Conservation (phyloP, 1,140 invertebrate genomes). For the Choristoneura fumiferana region DNA sequence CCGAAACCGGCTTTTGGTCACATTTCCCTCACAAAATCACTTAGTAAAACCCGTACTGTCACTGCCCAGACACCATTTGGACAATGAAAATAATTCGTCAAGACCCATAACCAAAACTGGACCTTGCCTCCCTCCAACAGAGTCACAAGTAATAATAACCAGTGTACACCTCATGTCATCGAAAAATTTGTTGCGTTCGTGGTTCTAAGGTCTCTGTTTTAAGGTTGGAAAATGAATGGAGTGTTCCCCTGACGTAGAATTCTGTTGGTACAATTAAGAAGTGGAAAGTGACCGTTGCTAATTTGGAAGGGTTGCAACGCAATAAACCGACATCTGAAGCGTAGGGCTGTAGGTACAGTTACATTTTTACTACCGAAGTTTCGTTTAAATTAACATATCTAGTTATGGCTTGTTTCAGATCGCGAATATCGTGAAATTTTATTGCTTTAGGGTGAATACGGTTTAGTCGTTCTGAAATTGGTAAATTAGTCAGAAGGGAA, state of each 20-base stretch:
- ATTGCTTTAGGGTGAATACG: conserved; percentile 5
- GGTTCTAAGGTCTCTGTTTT: background rate
- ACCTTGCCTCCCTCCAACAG: conserved; percentile 20
- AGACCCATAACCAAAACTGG: conserved; percentile 22
- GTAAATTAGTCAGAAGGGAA: conserved; percentile 1
- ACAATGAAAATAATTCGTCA: conserved; percentile 38
- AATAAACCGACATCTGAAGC: conserved; percentile 29
- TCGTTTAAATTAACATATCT: conserved; percentile 19
- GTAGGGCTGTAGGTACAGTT: conserved; percentile 23
- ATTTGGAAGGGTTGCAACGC: conserved; percentile 45
- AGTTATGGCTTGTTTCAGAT: conserved; percentile 7
- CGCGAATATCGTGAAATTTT: conserved; percentile 7
- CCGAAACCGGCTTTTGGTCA: conserved; percentile 32
- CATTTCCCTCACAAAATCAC: conserved; percentile 46
- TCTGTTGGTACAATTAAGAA: conserved; percentile 44
- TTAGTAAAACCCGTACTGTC: conserved; percentile 47
- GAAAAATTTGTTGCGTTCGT: background rate
- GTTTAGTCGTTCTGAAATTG: conserved; percentile 2
- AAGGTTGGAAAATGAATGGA: conserved; percentile 4
- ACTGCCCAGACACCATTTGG: conserved; percentile 36
- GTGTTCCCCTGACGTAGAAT: background rate
- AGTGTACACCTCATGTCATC: background rate
- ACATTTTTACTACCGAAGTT: conserved; percentile 33
- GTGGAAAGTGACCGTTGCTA: conserved; percentile 57
- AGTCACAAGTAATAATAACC: background rate